These are phyloP conservation scores for Bos javanicus DNA, from an alignment of 2,113 vertebrate species.

Conservation along the genomic window DNA sequence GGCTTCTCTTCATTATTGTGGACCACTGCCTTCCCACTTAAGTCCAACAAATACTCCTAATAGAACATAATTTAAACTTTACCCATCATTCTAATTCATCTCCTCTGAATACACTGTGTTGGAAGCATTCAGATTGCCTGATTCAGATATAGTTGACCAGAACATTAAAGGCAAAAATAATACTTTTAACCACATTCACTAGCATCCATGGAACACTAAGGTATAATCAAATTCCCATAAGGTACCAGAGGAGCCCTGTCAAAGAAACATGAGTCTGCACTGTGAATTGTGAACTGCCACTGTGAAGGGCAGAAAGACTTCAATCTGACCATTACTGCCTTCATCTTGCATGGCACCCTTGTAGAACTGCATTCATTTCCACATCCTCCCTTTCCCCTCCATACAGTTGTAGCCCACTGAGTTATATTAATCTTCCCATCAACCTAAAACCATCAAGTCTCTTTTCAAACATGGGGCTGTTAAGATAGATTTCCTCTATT, in stretches of 20 bases:
- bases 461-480: background rate
- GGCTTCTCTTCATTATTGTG: background rate
- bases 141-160: background rate
- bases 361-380: background rate
- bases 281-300: background rate
- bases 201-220: background rate
- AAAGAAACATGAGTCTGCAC: background rate
- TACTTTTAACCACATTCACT: background rate
- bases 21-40: background rate
- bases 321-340: background rate
- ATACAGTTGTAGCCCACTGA: background rate
- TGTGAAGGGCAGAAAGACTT: background rate
- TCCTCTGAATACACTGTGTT: background rate
- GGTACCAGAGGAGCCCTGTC: background rate
- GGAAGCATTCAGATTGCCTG: background rate
- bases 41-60: background rate
- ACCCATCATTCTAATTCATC: background rate
- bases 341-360: background rate
- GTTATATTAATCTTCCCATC: background rate
- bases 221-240: background rate
- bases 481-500: background rate
- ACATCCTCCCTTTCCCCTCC: background rate
- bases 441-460: background rate
- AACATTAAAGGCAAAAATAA: slow-evolving; percentile 36
- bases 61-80: background rate